Conservation (phyloP, 2,113 vertebrate species). For the Apteryx mantelli region DNA sequence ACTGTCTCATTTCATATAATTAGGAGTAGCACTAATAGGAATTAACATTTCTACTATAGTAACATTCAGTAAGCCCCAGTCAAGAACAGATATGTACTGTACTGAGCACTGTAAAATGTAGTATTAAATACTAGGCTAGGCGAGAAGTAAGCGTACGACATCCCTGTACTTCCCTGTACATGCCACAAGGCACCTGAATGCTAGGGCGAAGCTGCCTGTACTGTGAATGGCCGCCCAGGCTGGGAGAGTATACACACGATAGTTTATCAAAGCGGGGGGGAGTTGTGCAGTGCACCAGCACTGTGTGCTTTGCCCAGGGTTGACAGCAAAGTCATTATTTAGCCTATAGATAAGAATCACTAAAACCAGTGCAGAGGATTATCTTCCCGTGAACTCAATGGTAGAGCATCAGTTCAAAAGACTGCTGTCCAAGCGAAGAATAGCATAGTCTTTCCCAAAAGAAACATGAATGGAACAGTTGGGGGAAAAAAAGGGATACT, state of each 20-base stretch:
- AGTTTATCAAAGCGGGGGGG: not conserved
- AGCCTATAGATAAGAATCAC: not conserved
- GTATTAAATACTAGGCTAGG: not conserved
- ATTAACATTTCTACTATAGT: slow-evolving; percentile 7
- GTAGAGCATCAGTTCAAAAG: not conserved
- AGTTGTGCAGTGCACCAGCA: not conserved
- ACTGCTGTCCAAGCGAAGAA: slow-evolving; percentile 5
- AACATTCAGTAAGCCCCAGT: not conserved
- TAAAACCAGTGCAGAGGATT: not conserved
- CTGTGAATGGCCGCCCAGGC: not conserved
- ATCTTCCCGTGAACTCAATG: not conserved
- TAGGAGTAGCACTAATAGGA: slow-evolving; percentile 45
- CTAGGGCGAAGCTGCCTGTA: not conserved
- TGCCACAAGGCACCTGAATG: not conserved
- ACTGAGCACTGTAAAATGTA: not conserved
- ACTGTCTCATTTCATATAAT: slow-evolving; percentile 15
- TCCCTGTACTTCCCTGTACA: not conserved
- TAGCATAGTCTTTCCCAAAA: slow-evolving; percentile 25
- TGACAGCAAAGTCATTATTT: not conserved
- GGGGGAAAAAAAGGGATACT: not conserved
- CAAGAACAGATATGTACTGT: not conserved
- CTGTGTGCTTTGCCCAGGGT: not conserved
- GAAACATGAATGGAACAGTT: slow-evolving; percentile 8
- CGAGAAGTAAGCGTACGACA: not conserved
- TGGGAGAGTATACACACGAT: rapidly evolving